A percentile compares a stretch with the other conserved stretches of the same genome.
Conservation (phyloP, 1,140 invertebrate species). For the Drosophila triauraria region DNA sequence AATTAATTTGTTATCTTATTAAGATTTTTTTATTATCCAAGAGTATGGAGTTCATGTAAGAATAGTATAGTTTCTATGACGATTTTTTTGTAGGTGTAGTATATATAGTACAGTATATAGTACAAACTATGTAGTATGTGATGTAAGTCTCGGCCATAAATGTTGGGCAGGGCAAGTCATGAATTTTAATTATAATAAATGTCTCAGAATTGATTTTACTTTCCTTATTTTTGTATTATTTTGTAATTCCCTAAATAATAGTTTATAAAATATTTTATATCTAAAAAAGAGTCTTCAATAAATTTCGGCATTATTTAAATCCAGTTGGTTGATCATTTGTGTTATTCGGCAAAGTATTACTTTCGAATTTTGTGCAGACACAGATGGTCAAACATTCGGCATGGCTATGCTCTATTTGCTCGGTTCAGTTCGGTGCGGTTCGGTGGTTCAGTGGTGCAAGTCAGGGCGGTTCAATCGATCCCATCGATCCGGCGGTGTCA, state of each 20-base stretch:
- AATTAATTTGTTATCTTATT: no score
- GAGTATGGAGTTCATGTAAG: no score
- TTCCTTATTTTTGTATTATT: no score
- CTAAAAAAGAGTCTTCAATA: no score
- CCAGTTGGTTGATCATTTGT: neutral
- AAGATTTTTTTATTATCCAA: no score
- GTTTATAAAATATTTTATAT: no score
- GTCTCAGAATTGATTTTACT: no score
- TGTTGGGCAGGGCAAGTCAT: no score
- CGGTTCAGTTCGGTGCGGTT: slow-evolving; percentile 18
- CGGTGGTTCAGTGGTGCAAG: slow-evolving; percentile 40
- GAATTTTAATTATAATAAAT: no score
- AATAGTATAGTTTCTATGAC: no score
- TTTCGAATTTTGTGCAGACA: slow-evolving; percentile 65
- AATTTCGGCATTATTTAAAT: neutral
- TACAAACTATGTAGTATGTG: neutral
- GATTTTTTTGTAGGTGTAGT: no score
- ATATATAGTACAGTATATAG: neutral
- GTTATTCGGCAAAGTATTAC: slow-evolving; percentile 15
- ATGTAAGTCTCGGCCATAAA: neutral
- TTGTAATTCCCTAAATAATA: no score
- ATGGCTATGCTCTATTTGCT: slow-evolving; percentile 73
- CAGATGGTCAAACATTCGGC: slow-evolving; percentile 67
- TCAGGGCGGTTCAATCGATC: slow-evolving; percentile 23
- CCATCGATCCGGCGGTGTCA: slow-evolving; percentile 18